Conservation (phyloP, 2,113 vertebrate species). For the Burhinus bistriatus region DNA sequence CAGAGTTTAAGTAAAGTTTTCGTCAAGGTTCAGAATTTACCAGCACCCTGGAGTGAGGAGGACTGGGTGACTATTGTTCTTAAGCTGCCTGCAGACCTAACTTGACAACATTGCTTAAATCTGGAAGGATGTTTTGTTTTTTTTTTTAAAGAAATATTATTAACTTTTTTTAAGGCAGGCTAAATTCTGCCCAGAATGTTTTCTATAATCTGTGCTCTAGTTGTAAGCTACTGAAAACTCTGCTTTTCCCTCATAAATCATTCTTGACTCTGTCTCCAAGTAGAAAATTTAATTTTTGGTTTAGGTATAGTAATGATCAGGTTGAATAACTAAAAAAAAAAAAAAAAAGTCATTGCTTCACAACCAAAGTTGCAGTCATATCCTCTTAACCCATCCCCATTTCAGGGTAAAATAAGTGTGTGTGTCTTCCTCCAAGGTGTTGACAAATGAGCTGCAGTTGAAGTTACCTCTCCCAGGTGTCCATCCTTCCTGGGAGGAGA, state of each 20-base stretch:
- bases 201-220: not conserved
- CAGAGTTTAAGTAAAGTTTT: not conserved
- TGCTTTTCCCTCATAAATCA: accelerated
- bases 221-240: not conserved
- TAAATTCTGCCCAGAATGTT: not conserved
- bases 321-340: not conserved
- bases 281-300: not conserved
- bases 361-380: not conserved
- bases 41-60: not conserved
- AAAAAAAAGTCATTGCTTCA: not conserved
- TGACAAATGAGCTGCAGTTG: not conserved
- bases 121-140: not conserved
- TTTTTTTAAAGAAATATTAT: not conserved
- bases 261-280: not conserved
- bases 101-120: not conserved
- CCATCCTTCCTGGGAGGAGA: accelerated
- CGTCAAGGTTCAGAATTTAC: not conserved
- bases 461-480: not conserved
- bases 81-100: not conserved
- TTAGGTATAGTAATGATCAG: not conserved
- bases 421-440: not conserved
- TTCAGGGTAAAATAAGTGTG: not conserved
- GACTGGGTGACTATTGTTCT: not conserved
- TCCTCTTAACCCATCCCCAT: not conserved
- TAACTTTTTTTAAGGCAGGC: not conserved